These are phyloP conservation scores for Agonum fuliginosum DNA, from an alignment of 2,888 invertebrate genomes.

Conservation along the genomic window DNA sequence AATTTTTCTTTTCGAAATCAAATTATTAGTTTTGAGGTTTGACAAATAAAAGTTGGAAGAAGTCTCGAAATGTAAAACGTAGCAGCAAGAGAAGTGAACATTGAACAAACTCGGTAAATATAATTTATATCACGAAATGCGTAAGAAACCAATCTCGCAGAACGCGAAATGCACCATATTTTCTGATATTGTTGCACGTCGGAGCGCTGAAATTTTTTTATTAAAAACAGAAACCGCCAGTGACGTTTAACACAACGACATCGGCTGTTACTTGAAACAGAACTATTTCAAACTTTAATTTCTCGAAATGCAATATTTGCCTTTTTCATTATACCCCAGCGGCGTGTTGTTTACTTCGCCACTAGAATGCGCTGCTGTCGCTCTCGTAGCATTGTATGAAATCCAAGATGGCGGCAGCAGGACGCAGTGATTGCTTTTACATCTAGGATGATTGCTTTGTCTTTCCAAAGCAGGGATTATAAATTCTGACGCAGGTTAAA, in stretches of 20 bases:
- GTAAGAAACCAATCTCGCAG: conserved; percentile 28
- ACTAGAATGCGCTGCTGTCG: neutral
- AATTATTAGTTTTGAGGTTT: conserved; percentile 11
- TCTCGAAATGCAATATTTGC: conserved; percentile 41
- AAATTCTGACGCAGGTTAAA: conserved; percentile 33
- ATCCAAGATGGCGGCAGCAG: conserved; percentile 28
- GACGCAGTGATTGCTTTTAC: conserved; percentile 23
- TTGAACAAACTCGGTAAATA: conserved; percentile 12
- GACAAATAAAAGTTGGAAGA: conserved; percentile 13
- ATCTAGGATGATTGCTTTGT: conserved; percentile 37
- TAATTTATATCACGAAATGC: conserved; percentile 30
- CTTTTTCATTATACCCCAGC: conserved; percentile 35
- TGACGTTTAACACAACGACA: neutral
- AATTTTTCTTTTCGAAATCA: neutral
- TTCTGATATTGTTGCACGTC: conserved; percentile 26
- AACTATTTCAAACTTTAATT: conserved; percentile 43
- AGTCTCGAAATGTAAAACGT: conserved; percentile 7
- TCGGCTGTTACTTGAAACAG: conserved; percentile 30
- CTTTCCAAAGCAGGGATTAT: conserved; percentile 28
- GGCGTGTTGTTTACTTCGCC: conserved; percentile 14
- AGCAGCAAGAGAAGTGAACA: neutral
- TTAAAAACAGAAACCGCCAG: conserved; percentile 31
- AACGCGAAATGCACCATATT: conserved; percentile 31
- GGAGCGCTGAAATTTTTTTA: conserved; percentile 34
- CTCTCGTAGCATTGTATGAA: conserved; percentile 21